Percentiles rank a stretch among this genome's conserved stretches.
These are phyloP conservation scores for Plebejus melissa DNA, from an alignment of 2,888 invertebrate species.

Conservation along the genomic window DNA sequence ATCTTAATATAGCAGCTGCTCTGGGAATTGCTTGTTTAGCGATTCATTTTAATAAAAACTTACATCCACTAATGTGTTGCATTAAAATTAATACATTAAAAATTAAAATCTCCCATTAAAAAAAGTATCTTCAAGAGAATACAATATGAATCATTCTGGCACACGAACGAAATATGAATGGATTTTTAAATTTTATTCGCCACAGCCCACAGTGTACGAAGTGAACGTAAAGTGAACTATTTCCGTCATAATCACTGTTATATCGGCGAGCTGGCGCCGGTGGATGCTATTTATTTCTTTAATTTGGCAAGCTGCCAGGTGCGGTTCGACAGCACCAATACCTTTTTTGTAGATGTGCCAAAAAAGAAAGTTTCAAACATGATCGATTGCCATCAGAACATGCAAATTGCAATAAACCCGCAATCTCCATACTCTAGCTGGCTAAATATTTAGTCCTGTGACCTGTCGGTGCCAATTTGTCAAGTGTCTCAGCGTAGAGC, in stretches of 20 bases:
- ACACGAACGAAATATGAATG: neutral
- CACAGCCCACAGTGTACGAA: conserved; percentile 8
- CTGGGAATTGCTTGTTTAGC: neutral
- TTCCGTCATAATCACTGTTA: conserved; percentile 56
- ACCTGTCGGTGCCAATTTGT: neutral
- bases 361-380: conserved; percentile 73
- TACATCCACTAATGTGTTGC: neutral
- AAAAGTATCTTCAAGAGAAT: neutral
- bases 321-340: conserved; percentile 48
- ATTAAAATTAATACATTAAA: conserved; percentile 11
- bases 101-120: neutral
- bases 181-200: neutral
- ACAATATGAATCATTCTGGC: conserved; percentile 5
- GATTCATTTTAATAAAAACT: neutral
- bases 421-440: neutral
- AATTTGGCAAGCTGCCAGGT: conserved; percentile 64
- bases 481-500: neutral
- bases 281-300: conserved; percentile 67
- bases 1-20: neutral
- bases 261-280: conserved; percentile 62
- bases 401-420: conserved; percentile 5
- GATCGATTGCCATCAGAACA: conserved; percentile 31
- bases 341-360: conserved; percentile 37
- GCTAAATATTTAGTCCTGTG: neutral
- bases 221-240: conserved; percentile 50